Base-by-base conservation (phyloP, 2,797 vertebrate genomes). In the Cichlasoma orientale region DNA sequence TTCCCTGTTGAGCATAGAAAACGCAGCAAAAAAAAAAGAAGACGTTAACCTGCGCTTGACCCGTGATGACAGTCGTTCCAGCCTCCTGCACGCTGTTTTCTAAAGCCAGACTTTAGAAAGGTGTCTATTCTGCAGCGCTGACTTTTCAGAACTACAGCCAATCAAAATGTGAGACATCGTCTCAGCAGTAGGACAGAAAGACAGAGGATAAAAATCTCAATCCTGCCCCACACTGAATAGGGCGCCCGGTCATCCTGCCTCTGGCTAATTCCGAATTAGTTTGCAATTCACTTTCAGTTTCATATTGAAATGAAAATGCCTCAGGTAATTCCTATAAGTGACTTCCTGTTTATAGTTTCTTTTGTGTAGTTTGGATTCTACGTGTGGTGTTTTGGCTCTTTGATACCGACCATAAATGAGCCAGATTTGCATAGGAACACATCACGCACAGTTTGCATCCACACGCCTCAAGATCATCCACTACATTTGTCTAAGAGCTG, bases 161-260 rank as follows among this genome's bases (percentile, higher is more conserved):
- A 27, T 68, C 41, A 50, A 29, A 68, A 13, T 68, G 61, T 1
- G 0, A 68, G 5, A 29, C 61, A 29, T 21, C 5, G n/a, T 66
- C 38, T 66, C 38, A 44, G 14, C 27, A 27, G 38, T 3, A 44
- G 25, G 9, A 47, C 23, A 47, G 23, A 66, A 19, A 19, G 16
- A 29, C 23, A 12, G 13, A 18, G 9, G 41, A 63, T 27, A 4
- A 44, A 7, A 14, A 57, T 31, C 2, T 19, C 29, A 0, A 3
- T n/a, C 29, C 0, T 1, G 5, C 6, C 13, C 4, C 41, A 14
- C 13, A 44, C 16, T 14, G 4, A 44, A 44, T 5, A 12, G 38
- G 38, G 4, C 12, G 13, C 38, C 38, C 4, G 38, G 38, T 41
- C 38, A 41, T 41, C 38, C 3, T 41, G 12, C 38, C 11, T 41